Evolutionary conservation across 2,888 invertebrate species (phyloP).

Genomic region (Gortyna flavago): DNA sequence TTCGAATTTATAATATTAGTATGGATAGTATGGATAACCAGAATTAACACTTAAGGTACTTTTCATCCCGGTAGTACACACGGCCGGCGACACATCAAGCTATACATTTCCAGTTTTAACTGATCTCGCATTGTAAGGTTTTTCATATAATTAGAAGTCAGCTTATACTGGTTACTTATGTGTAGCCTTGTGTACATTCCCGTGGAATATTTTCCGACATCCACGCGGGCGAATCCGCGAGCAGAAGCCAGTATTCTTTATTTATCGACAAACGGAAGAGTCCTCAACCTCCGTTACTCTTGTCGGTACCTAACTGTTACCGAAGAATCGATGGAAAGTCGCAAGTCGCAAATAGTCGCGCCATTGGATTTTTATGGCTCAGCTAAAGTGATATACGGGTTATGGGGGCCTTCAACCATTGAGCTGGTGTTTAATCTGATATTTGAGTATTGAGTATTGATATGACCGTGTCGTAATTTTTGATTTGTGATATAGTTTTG

Average conservation of each 20-base stretch:
- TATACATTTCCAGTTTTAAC: background rate
- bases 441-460: too few species aligned
- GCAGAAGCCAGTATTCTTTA: slow-evolving; percentile 39
- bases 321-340: slow-evolving; percentile 36
- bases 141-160: background rate
- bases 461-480: slow-evolving; percentile 35
- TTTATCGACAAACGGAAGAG: slow-evolving; percentile 56
- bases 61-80: background rate
- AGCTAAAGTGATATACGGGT: slow-evolving; percentile 57
- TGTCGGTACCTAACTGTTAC: slow-evolving; percentile 29
- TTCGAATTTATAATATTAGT: too few species aligned
- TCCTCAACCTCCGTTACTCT: slow-evolving; percentile 45
- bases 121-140: background rate
- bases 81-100: background rate
- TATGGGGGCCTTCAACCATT: slow-evolving; percentile 53
- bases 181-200: background rate
- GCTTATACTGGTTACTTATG: too few species aligned
- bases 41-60: background rate
- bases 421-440: too few species aligned
- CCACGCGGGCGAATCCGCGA: background rate
- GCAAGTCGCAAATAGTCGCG: slow-evolving; percentile 56
- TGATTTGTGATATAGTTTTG: too few species aligned
- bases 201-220: background rate
- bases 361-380: slow-evolving; percentile 61
- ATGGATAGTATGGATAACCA: too few species aligned